Base-by-base conservation (phyloP, 2,113 vertebrate species). In the Elephas maximus region DNA sequence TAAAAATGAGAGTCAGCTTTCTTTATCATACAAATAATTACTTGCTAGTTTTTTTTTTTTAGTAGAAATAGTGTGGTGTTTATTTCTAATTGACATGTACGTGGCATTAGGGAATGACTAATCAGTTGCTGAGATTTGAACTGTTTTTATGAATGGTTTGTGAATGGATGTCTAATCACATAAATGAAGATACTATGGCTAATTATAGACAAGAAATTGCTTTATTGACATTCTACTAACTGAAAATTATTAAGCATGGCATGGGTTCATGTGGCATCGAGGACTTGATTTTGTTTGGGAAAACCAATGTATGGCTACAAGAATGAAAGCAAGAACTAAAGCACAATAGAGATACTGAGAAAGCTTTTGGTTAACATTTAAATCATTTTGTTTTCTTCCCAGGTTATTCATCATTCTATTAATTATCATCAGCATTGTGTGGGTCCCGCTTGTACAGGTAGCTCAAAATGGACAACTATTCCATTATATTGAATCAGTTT, bases 401-500 rank as follows among this genome's bases (percentile, higher is more conserved):
- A 99, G 99, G 94, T 15, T 99, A n/a, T 99, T 99, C 48, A 99
- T 99, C 33, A 3, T 99, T 92, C 20, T 24, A 30, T 97, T 99
- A 94, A 99, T 99, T 93, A 99, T 98, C 4, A 79, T 99, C 96
- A 99, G 99, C 97, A 99, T 99, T 8, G 98, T 99, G 2, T 99
- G 99, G 99, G 99, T 99, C 89, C 99, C 99, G 0, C 60, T 99
- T 8, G 97, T 99, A 8, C 98, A 99, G 93, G 96, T 91, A 0
- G 95, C 99, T 82, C 99, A 99, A 98, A 99, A 99, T 17, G 99
- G 99, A 28, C 99, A 99, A 23, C 99, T 99, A 1, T 99, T 99
- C 74, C 99, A 99, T 91, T 99, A 99, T 96, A 99, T 98, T 95
- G 97, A 99, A 97, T 98, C 99, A 26, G 98, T 99, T 86, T 99